phyloP scores from a whole-genome alignment of 2,888 invertebrate species.

The Torymus aiolomorphi region DNA sequence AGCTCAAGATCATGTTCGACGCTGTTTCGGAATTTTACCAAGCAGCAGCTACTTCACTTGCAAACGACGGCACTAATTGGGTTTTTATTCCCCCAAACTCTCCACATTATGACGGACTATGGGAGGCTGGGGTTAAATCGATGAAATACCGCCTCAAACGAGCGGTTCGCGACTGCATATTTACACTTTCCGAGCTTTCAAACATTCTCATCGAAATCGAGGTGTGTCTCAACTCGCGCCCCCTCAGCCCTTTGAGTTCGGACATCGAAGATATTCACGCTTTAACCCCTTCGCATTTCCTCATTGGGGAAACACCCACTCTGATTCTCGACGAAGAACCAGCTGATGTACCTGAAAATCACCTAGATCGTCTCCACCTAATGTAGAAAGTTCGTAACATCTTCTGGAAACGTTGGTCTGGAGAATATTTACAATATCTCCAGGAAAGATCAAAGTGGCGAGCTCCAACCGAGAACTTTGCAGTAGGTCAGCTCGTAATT shows the following conservation, averaged over 20 bases:
- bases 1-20: background rate
- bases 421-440: too few species aligned
- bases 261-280: slow-evolving; percentile 9
- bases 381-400: background rate
- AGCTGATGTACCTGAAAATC: background rate
- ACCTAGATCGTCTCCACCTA: too few species aligned
- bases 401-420: background rate
- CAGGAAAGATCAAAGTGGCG: background rate
- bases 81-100: too few species aligned
- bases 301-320: background rate
- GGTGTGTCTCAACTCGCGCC: slow-evolving; percentile 19
- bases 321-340: background rate
- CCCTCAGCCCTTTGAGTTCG: background rate
- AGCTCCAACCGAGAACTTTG: background rate
- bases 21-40: background rate
- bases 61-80: background rate
- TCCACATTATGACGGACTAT: background rate
- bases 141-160: too few species aligned
- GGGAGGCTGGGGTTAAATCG: too few species aligned
- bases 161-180: too few species aligned
- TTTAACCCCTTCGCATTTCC: slow-evolving; percentile 14
- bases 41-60: too few species aligned
- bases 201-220: too few species aligned
- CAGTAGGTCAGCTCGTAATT: too few species aligned
- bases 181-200: too few species aligned